Conservation (phyloP, 2,888 invertebrate genomes). For the Diabrotica balteata region DNA sequence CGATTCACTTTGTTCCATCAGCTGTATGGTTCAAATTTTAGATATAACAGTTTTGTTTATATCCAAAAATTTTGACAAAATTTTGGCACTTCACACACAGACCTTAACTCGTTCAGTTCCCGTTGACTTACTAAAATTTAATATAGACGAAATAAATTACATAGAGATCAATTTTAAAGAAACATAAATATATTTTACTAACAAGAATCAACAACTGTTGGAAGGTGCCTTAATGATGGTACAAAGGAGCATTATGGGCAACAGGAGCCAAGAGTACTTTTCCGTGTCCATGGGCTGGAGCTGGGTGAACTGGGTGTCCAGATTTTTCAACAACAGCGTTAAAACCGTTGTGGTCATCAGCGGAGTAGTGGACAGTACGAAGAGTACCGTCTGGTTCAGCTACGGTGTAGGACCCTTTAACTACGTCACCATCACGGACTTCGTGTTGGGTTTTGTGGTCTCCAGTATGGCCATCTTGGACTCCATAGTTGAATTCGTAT, state of each 20-base stretch:
- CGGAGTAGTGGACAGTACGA: constrained; percentile 69
- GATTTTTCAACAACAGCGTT: constrained; percentile 68
- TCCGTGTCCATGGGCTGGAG: constrained; percentile 36
- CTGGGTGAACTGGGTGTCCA: constrained; percentile 46
- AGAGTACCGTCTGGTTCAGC: constrained; percentile 70
- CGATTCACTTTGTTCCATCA: too few species aligned
- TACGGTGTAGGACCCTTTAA: constrained; percentile 69
- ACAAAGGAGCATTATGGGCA: neutral
- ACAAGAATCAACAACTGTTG: too few species aligned
- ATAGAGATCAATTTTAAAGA: too few species aligned
- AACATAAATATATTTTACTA: too few species aligned
- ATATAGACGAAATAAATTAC: too few species aligned
- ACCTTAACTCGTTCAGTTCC: too few species aligned
- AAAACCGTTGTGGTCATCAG: constrained; percentile 69
- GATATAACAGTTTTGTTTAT: too few species aligned
- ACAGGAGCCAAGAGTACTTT: neutral
- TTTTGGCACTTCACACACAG: too few species aligned
- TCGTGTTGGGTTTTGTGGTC: constrained; percentile 63
- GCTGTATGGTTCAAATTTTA: too few species aligned
- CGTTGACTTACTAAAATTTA: too few species aligned
- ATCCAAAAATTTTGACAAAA: too few species aligned
- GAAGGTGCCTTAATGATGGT: too few species aligned
- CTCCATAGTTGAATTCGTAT: constrained; percentile 66
- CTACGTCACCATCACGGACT: constrained; percentile 65
- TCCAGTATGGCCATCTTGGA: constrained; percentile 67